A percentile compares a stretch with the other conserved stretches of the same genome.
Conservation (phyloP, 2,888 invertebrate species). For the Subacronicta megacephala region DNA sequence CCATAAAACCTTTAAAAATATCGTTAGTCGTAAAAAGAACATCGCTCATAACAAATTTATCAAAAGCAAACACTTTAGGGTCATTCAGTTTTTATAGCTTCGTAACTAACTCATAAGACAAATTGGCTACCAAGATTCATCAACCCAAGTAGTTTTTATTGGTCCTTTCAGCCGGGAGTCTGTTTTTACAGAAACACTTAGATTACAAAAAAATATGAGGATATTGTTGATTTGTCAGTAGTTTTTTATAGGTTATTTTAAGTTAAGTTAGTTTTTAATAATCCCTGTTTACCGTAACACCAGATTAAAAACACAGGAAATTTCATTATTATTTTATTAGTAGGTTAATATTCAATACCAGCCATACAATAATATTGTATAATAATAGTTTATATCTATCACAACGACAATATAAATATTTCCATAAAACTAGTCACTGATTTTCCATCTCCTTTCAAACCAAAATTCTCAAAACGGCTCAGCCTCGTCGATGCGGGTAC, state of each 20-base stretch:
- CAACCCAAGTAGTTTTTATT: slow-evolving; percentile 11
- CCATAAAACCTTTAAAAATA: slow-evolving; percentile 3
- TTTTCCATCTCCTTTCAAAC: slow-evolving; percentile 8
- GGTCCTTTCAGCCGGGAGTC: too few relatives aligned
- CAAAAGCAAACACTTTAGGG: slow-evolving; percentile 11
- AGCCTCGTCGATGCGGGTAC: slow-evolving; percentile 18
- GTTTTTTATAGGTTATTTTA: too few relatives aligned
- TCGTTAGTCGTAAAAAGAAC: slow-evolving; percentile 1
- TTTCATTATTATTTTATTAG: too few relatives aligned
- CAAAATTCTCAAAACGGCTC: slow-evolving; percentile 16
- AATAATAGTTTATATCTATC: too few relatives aligned
- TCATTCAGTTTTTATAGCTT: slow-evolving; percentile 29
- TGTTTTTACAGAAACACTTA: too few relatives aligned
- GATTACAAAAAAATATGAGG: too few relatives aligned
- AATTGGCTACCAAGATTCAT: slow-evolving; percentile 36
- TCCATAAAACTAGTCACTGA: slow-evolving; percentile 6
- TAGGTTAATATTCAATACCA: too few relatives aligned
- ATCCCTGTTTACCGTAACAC: too few relatives aligned
- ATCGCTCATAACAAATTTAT: slow-evolving; percentile 11
- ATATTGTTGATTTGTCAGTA: too few relatives aligned
- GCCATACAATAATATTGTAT: too few relatives aligned
- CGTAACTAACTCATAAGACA: slow-evolving; percentile 22
- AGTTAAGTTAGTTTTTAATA: too few relatives aligned
- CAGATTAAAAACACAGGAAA: too few relatives aligned
- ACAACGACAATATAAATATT: not conserved